These are phyloP conservation scores for Pseudomyrmex flavicornis DNA, from an alignment of 1,140 invertebrate species.

Conservation along the genomic window DNA sequence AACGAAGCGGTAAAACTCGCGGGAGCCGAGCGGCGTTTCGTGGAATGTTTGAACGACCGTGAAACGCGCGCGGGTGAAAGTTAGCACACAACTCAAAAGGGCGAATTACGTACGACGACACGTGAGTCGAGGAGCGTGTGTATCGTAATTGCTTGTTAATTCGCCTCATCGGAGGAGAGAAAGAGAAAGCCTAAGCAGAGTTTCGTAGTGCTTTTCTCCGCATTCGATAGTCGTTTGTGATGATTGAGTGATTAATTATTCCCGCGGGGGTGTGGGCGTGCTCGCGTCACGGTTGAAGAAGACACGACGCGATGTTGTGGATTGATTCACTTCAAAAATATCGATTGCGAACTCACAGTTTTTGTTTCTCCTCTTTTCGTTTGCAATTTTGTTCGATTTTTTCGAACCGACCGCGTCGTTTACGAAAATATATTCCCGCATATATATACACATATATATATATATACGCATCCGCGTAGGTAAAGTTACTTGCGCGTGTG, in stretches of 20 bases:
- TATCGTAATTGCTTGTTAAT: slow-evolving; percentile 49
- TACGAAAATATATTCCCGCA: slow-evolving; percentile 25
- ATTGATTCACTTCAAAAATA: slow-evolving; percentile 47
- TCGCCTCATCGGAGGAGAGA: not conserved
- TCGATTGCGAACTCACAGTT: not conserved
- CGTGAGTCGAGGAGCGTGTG: slow-evolving; percentile 15
- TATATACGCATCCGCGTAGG: not conserved
- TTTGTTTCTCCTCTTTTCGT: not conserved
- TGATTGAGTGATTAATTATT: slow-evolving; percentile 52
- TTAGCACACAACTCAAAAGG: slow-evolving; percentile 56
- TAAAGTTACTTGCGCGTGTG: slow-evolving; percentile 29
- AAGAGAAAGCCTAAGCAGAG: no score
- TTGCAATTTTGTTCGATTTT: slow-evolving; percentile 26
- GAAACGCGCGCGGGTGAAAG: slow-evolving; percentile 62
- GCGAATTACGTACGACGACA: slow-evolving; percentile 4
- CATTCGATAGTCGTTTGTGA: not conserved
- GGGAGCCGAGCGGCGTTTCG: slow-evolving; percentile 51
- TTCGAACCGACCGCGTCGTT: not conserved
- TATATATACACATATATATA: not conserved
- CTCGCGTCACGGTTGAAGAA: not conserved
- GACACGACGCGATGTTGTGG: slow-evolving; percentile 14
- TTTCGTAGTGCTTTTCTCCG: not conserved
- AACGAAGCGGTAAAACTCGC: slow-evolving; percentile 65
- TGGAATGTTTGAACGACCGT: slow-evolving; percentile 65
- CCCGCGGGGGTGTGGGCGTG: not conserved